phyloP scores from a whole-genome alignment of 2,797 vertebrate species.

The Anguilla marmorata region DNA sequence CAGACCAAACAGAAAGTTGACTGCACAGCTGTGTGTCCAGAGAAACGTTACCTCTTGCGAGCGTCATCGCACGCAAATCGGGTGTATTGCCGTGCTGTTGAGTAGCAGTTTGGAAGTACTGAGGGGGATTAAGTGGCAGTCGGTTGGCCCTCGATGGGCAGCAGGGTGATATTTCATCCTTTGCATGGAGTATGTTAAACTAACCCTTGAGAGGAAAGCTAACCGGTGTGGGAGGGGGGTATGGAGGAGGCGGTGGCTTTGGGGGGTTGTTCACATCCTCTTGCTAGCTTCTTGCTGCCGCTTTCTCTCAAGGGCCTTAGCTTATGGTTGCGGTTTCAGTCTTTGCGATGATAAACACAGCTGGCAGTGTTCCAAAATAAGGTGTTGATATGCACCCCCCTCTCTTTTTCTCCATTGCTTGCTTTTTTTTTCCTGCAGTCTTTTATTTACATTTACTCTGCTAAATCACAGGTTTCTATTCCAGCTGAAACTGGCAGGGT shows the following conservation, averaged over 20 bases:
- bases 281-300: slow-evolving; percentile 47
- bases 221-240: slow-evolving; percentile 49
- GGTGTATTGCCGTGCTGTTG: background rate
- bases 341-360: slow-evolving; percentile 59
- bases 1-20: background rate
- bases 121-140: background rate
- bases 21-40: background rate
- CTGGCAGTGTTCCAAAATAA: slow-evolving; percentile 38
- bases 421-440: background rate
- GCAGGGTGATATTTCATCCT: slow-evolving; percentile 26
- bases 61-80: no score
- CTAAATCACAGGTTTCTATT: background rate
- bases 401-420: background rate
- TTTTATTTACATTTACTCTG: background rate
- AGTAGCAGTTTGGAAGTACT: background rate
- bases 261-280: slow-evolving; percentile 55
- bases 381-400: background rate
- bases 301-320: slow-evolving; percentile 45
- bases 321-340: slow-evolving; percentile 65
- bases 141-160: background rate
- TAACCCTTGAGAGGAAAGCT: slow-evolving; percentile 53
- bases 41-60: background rate
- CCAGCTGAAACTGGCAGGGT: background rate
- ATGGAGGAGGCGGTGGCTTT: background rate
- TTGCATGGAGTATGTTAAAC: slow-evolving; percentile 40